Conservation (phyloP, 2,888 invertebrate genomes). For the Hyalella azteca region DNA sequence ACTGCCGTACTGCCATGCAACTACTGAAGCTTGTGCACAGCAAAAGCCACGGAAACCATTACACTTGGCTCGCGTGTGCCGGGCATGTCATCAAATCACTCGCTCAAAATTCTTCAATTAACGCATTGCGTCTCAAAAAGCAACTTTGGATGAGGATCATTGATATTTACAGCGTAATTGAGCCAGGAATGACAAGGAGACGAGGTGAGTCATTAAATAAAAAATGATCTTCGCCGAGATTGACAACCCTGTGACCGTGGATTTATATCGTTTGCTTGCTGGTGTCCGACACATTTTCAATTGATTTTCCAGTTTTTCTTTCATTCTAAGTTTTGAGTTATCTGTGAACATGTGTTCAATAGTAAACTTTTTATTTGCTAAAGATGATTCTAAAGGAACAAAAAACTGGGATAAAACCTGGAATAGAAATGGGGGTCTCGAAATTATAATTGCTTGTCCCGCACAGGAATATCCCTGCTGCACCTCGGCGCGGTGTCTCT, state of each 20-base stretch:
- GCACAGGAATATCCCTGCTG: conserved; percentile 31
- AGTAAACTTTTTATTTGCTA: too few relatives aligned
- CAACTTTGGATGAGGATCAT: conserved; percentile 48
- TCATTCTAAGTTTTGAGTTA: too few relatives aligned
- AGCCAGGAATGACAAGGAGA: conserved; percentile 53
- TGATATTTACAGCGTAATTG: conserved; percentile 43
- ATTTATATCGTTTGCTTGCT: too few relatives aligned
- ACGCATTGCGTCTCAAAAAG: conserved; percentile 40
- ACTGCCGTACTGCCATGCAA: conserved; percentile 8
- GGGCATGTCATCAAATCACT: conserved; percentile 38
- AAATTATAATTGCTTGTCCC: too few relatives aligned
- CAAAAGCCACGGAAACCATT: conserved; percentile 42
- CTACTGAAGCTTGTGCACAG: conserved; percentile 21
- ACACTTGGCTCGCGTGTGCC: conserved; percentile 46
- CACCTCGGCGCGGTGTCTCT: conserved; percentile 15
- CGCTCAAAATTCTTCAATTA: neutral
- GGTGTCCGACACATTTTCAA: too few relatives aligned
- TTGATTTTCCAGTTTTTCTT: too few relatives aligned
- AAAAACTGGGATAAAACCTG: too few relatives aligned
- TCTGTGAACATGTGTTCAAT: too few relatives aligned
- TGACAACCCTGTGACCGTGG: neutral
- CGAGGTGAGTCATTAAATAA: conserved; percentile 44
- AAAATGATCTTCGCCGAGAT: too few relatives aligned
- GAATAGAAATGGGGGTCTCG: too few relatives aligned
- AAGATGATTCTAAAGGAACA: too few relatives aligned